Evolutionary conservation across 2,888 invertebrate genomes (phyloP), one percentile per base, ranked within the genome.

Genomic region (Tribolium freemani): DNA sequence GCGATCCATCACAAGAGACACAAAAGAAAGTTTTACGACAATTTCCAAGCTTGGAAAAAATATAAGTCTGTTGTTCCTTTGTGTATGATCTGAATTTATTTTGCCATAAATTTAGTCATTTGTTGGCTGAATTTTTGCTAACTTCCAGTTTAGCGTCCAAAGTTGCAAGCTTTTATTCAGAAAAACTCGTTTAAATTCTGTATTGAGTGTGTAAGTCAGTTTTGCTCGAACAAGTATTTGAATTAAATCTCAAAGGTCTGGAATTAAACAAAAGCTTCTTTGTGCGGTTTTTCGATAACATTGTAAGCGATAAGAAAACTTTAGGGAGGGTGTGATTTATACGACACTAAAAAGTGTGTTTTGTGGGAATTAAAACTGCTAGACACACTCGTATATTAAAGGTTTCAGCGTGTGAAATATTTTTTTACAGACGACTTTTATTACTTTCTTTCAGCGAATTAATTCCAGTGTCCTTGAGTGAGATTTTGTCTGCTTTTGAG

Each of bases 241-340:
- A 48, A 60, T 46, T 60, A 46, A 60, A 48, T 10, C 45, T 60
- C 30, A 60, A 58, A 48, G 10, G 60, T 48, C 30, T 46, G 30
- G 60, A 20, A 48, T 45, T 60, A 48, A 60, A 48, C 60, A 30
- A 60, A 60, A 60, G 48, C 45, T 48, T 13, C 20, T 46, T 46
- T 60, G 48, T 26, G 16, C 6, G 46, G 5, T 13, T 60, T 44
- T 48, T 44, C 26, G 60, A 46, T 48, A 60, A 60, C 26, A 48
- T 6, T 10, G 48, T 13, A n/a, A 13, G 9, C 38, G 48, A 48
- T 11, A 48, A 46, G 44, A 46, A 44, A 60, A 46, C 10, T 48
- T 48, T 30, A 20, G 8, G 45, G 8, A 8, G 9, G 5, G n/a
- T 6, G 48, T 48, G 60, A 60, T 48, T 58, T 58, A 58, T 20